Evolutionary conservation across 2,797 vertebrate species (phyloP), one percentile per base, ranked within the genome.

Genomic region (Acanthurus tractus): DNA sequence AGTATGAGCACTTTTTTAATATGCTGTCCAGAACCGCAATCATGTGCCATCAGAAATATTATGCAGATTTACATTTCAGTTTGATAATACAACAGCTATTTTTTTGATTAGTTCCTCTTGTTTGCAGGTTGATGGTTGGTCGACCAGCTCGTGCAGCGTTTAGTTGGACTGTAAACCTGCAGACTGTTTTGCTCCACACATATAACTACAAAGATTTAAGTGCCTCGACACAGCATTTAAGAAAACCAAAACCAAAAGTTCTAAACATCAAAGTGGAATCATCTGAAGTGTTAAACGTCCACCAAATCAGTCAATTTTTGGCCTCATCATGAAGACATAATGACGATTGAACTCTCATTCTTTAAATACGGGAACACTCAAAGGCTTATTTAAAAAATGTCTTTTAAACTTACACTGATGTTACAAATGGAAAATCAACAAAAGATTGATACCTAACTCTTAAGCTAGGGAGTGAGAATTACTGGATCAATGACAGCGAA

Each of bases 361-460:
- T 85, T 94, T 89, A 89, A 92, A 93, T 90, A 92, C 23, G 55
- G 86, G 84, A 83, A 91, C 86, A 90, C 82, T 93, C 59, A 90
- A 82, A 92, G 74, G 69, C 59, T 85, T 62, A 63, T 71, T 81
- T 81, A 5, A 72, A 81, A 82, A 68, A 76, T 49, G 78, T 50
- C 34, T 79, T 62, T 83, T 84, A 76, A 86, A 83, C 64, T 77
- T 85, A 90, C 81, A 90, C 69, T 73, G 70, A 89, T 86, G 89
- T 79, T 79, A 82, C 61, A 82, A 86, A 86, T 50, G 70, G 34
- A 52, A 81, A 73, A 73, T 57, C 12, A 86, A 86, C 29, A 88
- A 69, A 85, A 80, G 48, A 86, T 86, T 70, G 84, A 86, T 83
- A 73, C 79, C 70, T 64, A 84, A 73, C 73, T 85, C 53, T 77